These are phyloP conservation scores for Pelvicachromis taeniatus DNA, from an alignment of 2,113 vertebrate species.

Conservation along the genomic window DNA sequence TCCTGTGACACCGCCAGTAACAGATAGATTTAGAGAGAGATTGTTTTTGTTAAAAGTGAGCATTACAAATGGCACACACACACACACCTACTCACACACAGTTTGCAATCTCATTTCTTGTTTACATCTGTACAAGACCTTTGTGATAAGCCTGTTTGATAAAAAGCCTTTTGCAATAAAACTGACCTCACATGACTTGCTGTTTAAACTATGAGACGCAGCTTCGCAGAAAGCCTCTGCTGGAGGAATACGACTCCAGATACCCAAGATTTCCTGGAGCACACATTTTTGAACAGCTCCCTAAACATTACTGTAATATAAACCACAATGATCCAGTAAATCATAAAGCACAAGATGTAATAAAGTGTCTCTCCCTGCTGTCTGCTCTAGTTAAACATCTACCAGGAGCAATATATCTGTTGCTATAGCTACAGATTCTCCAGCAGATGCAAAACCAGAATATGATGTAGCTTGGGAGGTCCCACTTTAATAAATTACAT, in stretches of 20 bases:
- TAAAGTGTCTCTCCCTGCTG: conserved; percentile 63
- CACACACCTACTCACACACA: not conserved
- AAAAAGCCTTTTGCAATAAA: not conserved
- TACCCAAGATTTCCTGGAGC: conserved; percentile 7
- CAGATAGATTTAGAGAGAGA: not conserved
- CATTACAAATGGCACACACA: not conserved
- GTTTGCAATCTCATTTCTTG: not conserved
- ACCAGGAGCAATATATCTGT: conserved; percentile 60
- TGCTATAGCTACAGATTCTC: conserved; percentile 63
- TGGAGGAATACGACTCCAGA: conserved; percentile 8
- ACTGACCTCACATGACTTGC: not conserved
- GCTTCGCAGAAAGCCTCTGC: not conserved
- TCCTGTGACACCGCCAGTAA: not conserved
- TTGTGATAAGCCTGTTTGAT: not conserved
- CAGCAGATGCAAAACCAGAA: conserved; percentile 19
- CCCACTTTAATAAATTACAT: conserved; percentile 61
- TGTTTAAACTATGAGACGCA: not conserved
- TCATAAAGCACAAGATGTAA: conserved; percentile 60
- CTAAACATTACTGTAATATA: conserved; percentile 49
- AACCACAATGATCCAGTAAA: conserved; percentile 51
- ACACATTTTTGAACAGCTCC: conserved; percentile 35
- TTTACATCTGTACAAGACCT: not conserved
- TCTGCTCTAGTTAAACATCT: conserved; percentile 70
- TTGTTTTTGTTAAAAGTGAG: not conserved
- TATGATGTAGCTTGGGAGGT: conserved; percentile 49